phyloP scores from a whole-genome alignment of 1,140 invertebrate genomes.

The Diabrotica undecimpunctata region DNA sequence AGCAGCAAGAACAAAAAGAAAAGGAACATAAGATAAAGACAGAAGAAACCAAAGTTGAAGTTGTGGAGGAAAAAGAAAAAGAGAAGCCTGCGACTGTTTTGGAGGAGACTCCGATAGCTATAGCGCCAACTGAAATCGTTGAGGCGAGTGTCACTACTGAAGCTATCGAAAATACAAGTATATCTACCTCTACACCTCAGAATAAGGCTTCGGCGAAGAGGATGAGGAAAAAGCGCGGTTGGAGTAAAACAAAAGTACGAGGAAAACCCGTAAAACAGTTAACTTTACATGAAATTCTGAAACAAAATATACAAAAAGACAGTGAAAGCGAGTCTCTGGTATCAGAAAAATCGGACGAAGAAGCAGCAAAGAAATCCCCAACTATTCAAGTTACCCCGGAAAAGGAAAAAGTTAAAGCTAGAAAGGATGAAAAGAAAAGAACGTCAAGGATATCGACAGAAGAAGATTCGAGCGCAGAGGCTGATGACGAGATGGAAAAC shows the following conservation, averaged over 20 bases:
- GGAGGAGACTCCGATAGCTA: slow-evolving; percentile 8
- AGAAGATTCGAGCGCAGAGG: slow-evolving; percentile 60
- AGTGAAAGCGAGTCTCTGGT: slow-evolving; percentile 42
- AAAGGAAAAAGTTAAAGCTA: slow-evolving; percentile 42
- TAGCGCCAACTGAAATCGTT: background rate
- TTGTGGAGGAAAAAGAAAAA: slow-evolving; percentile 21
- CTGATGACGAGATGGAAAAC: slow-evolving; percentile 61
- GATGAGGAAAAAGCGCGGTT: slow-evolving; percentile 44
- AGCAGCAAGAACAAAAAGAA: slow-evolving; percentile 41
- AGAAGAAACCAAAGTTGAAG: slow-evolving; percentile 25
- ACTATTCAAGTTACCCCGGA: slow-evolving; percentile 39
- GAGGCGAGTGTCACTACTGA: background rate
- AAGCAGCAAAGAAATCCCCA: slow-evolving; percentile 43
- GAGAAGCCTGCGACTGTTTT: background rate
- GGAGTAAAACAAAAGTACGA: slow-evolving; percentile 41
- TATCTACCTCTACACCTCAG: slow-evolving; percentile 29
- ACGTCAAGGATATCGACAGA: slow-evolving; percentile 47
- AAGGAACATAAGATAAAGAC: slow-evolving; percentile 27
- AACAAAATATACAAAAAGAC: slow-evolving; percentile 34
- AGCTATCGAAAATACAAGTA: background rate
- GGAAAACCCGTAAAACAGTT: slow-evolving; percentile 27
- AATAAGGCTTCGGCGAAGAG: slow-evolving; percentile 34
- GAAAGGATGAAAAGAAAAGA: slow-evolving; percentile 49
- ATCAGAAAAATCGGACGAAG: slow-evolving; percentile 42
- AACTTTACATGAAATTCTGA: slow-evolving; percentile 39